Conservation (phyloP, 1,140 invertebrate species). For the Hetaerina americana region DNA sequence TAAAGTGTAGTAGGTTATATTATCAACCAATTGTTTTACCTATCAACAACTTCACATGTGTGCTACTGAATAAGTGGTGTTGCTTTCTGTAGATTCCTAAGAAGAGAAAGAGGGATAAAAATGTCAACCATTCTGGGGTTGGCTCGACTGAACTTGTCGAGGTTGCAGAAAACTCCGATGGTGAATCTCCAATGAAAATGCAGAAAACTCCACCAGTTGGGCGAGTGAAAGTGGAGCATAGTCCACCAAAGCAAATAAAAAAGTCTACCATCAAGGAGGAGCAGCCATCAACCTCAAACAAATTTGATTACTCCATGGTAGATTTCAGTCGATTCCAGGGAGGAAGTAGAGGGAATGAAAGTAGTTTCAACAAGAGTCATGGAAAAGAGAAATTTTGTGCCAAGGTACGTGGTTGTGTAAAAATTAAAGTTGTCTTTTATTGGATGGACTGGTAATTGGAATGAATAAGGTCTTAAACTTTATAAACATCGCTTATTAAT, state of each 20-base stretch:
- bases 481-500: too few relatives aligned
- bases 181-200: neutral
- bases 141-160: neutral
- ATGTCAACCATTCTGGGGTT: too few relatives aligned
- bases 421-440: too few relatives aligned
- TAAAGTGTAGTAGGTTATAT: too few relatives aligned
- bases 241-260: neutral
- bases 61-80: neutral
- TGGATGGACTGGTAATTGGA: too few relatives aligned
- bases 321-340: constrained; percentile 11
- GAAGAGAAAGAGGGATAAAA: neutral
- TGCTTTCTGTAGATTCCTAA: neutral
- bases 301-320: constrained; percentile 15
- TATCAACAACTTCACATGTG: too few relatives aligned
- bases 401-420: neutral
- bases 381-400: neutral
- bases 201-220: neutral
- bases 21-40: too few relatives aligned
- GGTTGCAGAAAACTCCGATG: neutral
- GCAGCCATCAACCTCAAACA: neutral
- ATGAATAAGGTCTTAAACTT: too few relatives aligned
- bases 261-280: neutral
- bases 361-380: neutral
- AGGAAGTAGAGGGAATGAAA: constrained; percentile 2
- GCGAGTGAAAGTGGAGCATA: neutral